Conservation (phyloP, 2,113 vertebrate genomes). For the Anguilla rostrata region DNA sequence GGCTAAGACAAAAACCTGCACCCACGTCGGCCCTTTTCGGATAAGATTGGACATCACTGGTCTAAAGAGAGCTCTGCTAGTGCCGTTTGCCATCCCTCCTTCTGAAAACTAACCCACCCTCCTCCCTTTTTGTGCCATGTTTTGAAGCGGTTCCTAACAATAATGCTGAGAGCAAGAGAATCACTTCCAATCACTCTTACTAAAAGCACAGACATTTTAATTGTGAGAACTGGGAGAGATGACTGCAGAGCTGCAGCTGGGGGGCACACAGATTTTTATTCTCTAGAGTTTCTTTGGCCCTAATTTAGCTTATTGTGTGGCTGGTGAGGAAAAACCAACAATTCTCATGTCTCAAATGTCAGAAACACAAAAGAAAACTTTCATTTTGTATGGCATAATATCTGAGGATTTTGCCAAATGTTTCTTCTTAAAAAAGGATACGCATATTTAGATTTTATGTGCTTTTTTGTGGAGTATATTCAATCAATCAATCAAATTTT, state of each 20-base stretch:
- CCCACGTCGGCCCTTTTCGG: too few species aligned
- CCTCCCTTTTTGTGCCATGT: not conserved
- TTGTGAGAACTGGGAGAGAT: not conserved
- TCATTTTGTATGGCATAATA: not conserved
- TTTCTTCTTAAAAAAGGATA: not conserved
- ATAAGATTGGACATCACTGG: too few species aligned
- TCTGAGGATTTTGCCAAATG: not conserved
- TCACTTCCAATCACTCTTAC: not conserved
- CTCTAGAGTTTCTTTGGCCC: conserved; percentile 8
- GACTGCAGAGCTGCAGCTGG: not conserved
- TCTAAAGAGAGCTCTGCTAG: too few species aligned
- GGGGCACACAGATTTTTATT: not conserved
- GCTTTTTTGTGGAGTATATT: not conserved
- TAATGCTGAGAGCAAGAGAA: not conserved
- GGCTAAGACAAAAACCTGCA: too few species aligned
- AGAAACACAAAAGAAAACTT: not conserved
- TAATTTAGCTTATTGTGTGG: not conserved
- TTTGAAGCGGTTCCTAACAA: not conserved
- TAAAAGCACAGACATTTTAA: not conserved
- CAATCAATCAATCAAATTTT: not conserved
- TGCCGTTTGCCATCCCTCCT: not conserved
- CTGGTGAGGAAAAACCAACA: not conserved
- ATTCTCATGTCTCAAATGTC: conserved; percentile 22
- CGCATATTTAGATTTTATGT: not conserved
- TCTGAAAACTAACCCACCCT: not conserved